Evolutionary conservation across 1,140 invertebrate genomes (phyloP), one percentile per base, ranked within the genome.

Genomic region (Hyles vespertilio): DNA sequence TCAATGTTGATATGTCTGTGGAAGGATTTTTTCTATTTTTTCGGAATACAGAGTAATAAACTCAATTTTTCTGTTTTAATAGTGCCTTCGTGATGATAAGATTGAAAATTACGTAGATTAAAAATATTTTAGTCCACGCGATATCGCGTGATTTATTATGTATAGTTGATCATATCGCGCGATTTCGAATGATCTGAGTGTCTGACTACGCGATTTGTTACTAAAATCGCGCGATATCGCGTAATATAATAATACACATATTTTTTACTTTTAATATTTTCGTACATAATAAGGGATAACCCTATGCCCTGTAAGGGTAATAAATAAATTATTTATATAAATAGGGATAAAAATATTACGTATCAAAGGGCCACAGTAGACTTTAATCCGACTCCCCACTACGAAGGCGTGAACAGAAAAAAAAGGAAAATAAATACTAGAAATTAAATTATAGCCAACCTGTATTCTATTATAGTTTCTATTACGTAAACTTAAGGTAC

Each of bases 341-440:
- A 40, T 40, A 40, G 36, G 63, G 56, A 52, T 61, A 36, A 5
- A 59, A 59, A 63, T 75, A 81, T 79, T 84, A 84, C 81, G 77
- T 84, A 86, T 79, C 43, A 82, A 68, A 44, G 81, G 79, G 22
- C 77, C 81, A 76, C 83, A 81, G 83, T 82, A 82, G 74, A 80
- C 79, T 33, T 61, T 78, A 47, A 77, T 79, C 76, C 78, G 54
- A 54, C 72, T 74, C 61, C 74, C 77, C 47, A 74, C 81, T 84
- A 72, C 53, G 79, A 52, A 68, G 59, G 76, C 79, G 79, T 84
- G 79, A 79, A 84, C 78, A 84, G 70, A 85, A 81, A 81, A 63
- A 76, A 53, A 77, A 55, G 59, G 56, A 56, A 66, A 62, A 70
- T 67, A 60, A 57, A 59, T 57, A 53, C 10, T 51, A 33, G 57